Evolutionary conservation across 2,113 vertebrate genomes (phyloP).

Genomic region (Procavia capensis): DNA sequence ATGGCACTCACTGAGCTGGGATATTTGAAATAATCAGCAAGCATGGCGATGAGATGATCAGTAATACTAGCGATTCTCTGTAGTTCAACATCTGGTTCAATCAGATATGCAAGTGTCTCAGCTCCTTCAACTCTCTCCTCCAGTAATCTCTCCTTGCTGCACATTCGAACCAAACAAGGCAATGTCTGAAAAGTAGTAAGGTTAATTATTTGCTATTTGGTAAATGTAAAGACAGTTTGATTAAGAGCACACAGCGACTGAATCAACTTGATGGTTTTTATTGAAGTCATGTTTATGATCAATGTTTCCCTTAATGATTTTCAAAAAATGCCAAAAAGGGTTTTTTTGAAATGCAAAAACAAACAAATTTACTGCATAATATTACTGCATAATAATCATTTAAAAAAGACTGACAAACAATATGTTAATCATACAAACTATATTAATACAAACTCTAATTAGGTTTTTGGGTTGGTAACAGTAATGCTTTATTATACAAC

Average conservation of each 20-base stretch:
- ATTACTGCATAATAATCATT: conserved; percentile 26
- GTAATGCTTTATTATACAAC: conserved; percentile 3
- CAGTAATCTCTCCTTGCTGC: conserved; percentile 96
- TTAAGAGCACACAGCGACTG: background rate
- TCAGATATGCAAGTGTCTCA: conserved; percentile 97
- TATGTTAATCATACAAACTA: conserved; percentile 2
- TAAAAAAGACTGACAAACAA: background rate
- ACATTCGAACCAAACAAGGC: conserved; percentile 98
- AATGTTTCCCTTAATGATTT: conserved; percentile 43
- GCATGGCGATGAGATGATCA: conserved; percentile 97
- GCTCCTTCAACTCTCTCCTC: conserved; percentile 98
- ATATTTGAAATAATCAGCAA: conserved; percentile 99
- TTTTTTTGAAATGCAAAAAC: conserved; percentile 55
- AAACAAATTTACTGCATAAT: conserved; percentile 36
- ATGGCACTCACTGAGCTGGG: conserved; percentile 99
- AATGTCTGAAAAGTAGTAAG: conserved; percentile 90
- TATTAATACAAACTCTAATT: conserved; percentile 15
- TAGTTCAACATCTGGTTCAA: conserved; percentile 98
- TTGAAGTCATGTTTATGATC: conserved; percentile 16
- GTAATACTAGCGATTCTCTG: conserved; percentile 98
- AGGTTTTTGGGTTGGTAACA: background rate
- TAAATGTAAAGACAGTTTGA: conserved; percentile 51
- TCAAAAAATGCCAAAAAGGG: background rate
- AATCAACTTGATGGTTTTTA: conserved; percentile 15
- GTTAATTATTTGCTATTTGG: conserved; percentile 66